Conservation (phyloP, 2,113 vertebrate genomes). For the Aptenodytes patagonicus region DNA sequence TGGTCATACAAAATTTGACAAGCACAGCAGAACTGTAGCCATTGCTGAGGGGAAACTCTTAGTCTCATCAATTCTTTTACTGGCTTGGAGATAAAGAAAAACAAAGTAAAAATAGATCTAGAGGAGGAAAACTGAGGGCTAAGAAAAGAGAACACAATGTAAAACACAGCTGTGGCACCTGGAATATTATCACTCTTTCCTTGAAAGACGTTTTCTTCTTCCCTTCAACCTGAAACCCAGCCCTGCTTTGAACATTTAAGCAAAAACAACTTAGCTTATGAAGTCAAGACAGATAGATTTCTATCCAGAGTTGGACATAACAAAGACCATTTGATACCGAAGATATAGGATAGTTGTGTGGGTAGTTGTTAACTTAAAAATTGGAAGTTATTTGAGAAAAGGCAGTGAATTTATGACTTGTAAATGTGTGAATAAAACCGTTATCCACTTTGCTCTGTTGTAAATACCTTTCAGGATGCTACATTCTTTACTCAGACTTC, state of each 20-base stretch:
- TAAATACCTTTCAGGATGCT: not conserved
- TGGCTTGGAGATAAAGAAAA: conserved; percentile 47
- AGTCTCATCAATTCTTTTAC: conserved; percentile 56
- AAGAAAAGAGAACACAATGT: not conserved
- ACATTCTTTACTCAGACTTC: not conserved
- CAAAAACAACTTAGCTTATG: not conserved
- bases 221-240: not conserved
- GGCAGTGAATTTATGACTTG: not conserved
- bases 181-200: conserved; percentile 14
- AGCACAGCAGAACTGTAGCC: conserved; percentile 41
- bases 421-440: not conserved
- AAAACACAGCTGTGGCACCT: conserved; percentile 37
- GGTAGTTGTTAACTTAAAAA: not conserved
- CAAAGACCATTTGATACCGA: not conserved
- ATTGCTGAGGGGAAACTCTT: conserved; percentile 40
- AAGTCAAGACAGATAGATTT: not conserved
- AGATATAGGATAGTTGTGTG: not conserved
- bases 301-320: not conserved
- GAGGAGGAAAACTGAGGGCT: not conserved
- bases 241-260: not conserved
- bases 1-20: conserved; percentile 59
- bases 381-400: not conserved
- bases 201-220: not conserved
- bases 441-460: not conserved
- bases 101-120: conserved; percentile 30